Base-by-base conservation (phyloP, 2,888 invertebrate genomes). In the Tuta absoluta region DNA sequence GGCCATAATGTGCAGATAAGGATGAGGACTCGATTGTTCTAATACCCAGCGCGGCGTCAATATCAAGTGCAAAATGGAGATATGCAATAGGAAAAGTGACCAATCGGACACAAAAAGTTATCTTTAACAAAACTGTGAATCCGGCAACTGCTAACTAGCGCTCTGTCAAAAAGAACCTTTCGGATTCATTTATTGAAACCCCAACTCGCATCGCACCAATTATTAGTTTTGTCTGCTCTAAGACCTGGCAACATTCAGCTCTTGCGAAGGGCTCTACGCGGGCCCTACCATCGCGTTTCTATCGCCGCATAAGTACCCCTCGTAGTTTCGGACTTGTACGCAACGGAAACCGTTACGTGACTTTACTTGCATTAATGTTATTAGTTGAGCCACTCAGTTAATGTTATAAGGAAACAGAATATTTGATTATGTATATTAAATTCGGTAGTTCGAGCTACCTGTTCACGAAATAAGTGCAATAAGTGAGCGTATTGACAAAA, bases 331-430 rank as follows among this genome's bases (percentile, higher is more conserved):
- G 81, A 81, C 81, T 85, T 81, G 78, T 82, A 74, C 69, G 80
- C 82, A 85, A 82, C 83, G 85, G 84, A 87, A 89, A 89, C 89
- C 88, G 89, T 90, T 89, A 87, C 85, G 82, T 85, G 82, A 84
- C 83, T 82, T 75, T 77, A 80, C 78, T 78, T 83, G 73, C 77
- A 80, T 83, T 82, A 82, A 81, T 80, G 77, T 79, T 80, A 83
- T 84, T 83, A 79, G 72, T 64, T 23, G 49, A 58, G 51, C 17
- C 58, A 63, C 37, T 58, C 59, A 58, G 53, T 53, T 38, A 45
- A 64, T 61, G 41, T 51, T 49, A 19, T 59, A 59, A 58, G 57
- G 48, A 58, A 33, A 33, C 28, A 24, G 58, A 59, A 49, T 14
- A 59, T n/a, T 41, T 23, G 38, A 4, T 45, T 49, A 63, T 60